Evolutionary conservation across 2,797 vertebrate species (phyloP), one percentile per base, ranked within the genome.

Genomic region (Microtus californicus): DNA sequence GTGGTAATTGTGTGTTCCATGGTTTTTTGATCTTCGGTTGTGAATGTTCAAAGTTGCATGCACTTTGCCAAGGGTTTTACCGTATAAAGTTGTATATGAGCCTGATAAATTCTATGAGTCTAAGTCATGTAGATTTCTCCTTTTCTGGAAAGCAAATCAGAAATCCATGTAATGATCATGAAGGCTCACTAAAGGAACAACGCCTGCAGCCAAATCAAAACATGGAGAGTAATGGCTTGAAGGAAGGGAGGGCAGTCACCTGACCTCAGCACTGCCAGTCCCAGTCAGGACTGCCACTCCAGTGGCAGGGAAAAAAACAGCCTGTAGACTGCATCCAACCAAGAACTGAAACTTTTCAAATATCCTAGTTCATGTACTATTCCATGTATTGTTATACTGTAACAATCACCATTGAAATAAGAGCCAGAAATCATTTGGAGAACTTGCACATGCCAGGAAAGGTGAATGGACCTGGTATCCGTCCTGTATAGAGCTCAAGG

Each of bases 61-160:
- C 27, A 63, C 61, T 90, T 91, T 59, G 29, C 25, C 67, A 43
- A 43, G 12, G 4, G 15, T 91, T 90, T 31, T 91, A 77, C 83
- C 8, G 19, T 69, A 9, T 59, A 25, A 81, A 87, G 23, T 54
- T 79, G 6, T 93, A 15, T 69, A 29, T 45, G 63, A 69, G 15
- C 56, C 56, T 90, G 37, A 54, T 73, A 48, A 65, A 85, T 76
- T 74, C 63, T 79, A 56, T 40, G 34, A 85, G 69, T 88, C 54
- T 31, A 88, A 54, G 56, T 78, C 81, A 48, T 79, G 10, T 77
- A 11, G 90, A 59, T 9, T 79, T 5, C 71, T 91, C 43, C 76
- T 87, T 86, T 54, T 73, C 31, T 87, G 79, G 56, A 31, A 71
- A 93, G 91, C 74, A 80, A 87, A 91, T 89, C 54, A n/a, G 25